Evolutionary conservation across 2,797 vertebrate species (phyloP).

Genomic region (Rhadinocentrus ornatus): DNA sequence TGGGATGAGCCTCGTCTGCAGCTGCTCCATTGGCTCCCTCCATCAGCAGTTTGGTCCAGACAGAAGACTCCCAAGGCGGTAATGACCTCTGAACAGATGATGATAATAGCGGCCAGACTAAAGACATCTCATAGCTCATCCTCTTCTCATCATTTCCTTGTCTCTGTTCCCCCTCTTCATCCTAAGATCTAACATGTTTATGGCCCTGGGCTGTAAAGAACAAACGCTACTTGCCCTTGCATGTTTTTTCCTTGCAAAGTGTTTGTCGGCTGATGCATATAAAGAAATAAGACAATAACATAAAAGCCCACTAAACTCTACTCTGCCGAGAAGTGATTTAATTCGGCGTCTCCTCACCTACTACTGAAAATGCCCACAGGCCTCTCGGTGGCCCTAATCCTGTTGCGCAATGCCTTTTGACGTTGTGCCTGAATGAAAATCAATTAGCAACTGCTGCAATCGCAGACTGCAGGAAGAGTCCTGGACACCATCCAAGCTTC

Average conservation of each 20-base stretch:
- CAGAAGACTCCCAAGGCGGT: conserved; percentile 78
- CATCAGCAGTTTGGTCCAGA: conserved; percentile 67
- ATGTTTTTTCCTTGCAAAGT: conserved; percentile 8
- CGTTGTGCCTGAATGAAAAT: conserved; percentile 71
- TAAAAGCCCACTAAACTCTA: conserved; percentile 21
- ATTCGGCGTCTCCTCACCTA: conserved; percentile 59
- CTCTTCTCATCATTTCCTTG: conserved; percentile 40
- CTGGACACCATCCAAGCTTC: conserved; percentile 62
- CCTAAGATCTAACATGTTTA: conserved; percentile 21
- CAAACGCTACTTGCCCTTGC: conserved; percentile 6
- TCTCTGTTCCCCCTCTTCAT: conserved; percentile 7
- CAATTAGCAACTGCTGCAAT: conserved; percentile 73
- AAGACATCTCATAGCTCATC: conserved; percentile 74
- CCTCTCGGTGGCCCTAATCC: conserved; percentile 60
- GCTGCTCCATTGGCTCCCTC: conserved; percentile 77
- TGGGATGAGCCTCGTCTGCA: conserved; percentile 74
- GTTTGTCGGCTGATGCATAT: conserved; percentile 1
- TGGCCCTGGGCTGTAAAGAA: conserved; percentile 3
- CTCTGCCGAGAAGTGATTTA: conserved; percentile 51
- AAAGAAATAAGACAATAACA: conserved; percentile 31
- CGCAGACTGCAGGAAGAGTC: conserved; percentile 60
- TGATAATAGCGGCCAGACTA: conserved; percentile 76
- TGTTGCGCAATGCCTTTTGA: conserved; percentile 71
- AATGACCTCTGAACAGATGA: conserved; percentile 84
- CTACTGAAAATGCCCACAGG: conserved; percentile 33